A percentile compares a stretch with the other conserved stretches of the same genome.
phyloP scores from a whole-genome alignment of 2,113 vertebrate species.

The Pangasianodon gigas region DNA sequence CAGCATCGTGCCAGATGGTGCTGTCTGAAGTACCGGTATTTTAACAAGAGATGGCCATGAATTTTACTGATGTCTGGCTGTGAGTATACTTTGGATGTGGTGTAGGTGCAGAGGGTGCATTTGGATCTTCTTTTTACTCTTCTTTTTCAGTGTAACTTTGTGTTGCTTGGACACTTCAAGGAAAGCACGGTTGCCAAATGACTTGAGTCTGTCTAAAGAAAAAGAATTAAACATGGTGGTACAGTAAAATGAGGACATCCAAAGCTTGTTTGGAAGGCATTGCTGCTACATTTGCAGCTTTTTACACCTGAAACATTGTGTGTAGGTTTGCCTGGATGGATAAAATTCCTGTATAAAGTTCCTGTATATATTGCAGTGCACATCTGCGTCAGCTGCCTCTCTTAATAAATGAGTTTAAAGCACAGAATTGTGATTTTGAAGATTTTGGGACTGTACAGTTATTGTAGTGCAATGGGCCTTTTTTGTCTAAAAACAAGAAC shows the following conservation, averaged over 20 bases:
- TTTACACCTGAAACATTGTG: not conserved
- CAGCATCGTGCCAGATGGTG: conserved; percentile 45
- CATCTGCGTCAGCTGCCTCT: not conserved
- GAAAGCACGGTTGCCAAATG: not conserved
- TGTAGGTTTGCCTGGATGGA: not conserved
- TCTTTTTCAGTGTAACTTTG: not conserved
- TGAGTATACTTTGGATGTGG: conserved; percentile 58
- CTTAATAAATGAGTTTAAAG: not conserved
- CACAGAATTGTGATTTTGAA: not conserved
- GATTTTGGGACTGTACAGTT: not conserved
- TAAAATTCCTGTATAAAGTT: not conserved
- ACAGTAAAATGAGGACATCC: not conserved
- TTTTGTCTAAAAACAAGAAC: not conserved
- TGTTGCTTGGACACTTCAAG: conserved; percentile 27
- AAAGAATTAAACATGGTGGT: not conserved
- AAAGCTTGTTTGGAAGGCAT: not conserved
- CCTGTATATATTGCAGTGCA: not conserved
- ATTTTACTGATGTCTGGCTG: conserved; percentile 34
- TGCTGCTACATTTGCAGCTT: not conserved
- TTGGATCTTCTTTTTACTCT: conserved; percentile 14
- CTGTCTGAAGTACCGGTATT: conserved; percentile 47
- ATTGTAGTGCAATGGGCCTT: not conserved
- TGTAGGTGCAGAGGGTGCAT: conserved; percentile 14
- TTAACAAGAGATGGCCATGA: conserved; percentile 42
- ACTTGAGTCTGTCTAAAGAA: not conserved